phyloP scores from a whole-genome alignment of 2,113 vertebrate species.

The Psilopogon haemacephalus region DNA sequence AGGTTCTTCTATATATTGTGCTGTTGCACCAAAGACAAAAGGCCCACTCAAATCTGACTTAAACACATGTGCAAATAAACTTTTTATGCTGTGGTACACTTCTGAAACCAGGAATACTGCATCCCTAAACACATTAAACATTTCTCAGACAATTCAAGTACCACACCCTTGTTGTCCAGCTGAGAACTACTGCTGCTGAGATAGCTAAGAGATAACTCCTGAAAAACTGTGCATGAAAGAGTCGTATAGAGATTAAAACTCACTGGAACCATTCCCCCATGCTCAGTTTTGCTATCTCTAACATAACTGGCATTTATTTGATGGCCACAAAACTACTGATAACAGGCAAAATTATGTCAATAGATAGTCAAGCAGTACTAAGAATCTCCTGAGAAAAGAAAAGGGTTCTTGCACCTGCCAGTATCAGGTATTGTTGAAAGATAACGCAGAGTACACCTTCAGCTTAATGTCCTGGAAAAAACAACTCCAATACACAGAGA shows the following conservation, averaged over 20 bases:
- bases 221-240: background rate
- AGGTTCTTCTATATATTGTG: background rate
- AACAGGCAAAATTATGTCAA: background rate
- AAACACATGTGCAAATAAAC: background rate
- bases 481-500: background rate
- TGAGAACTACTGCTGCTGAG: background rate
- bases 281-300: background rate
- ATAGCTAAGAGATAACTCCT: background rate
- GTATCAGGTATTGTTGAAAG: background rate
- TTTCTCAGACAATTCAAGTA: background rate
- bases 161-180: background rate
- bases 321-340: background rate
- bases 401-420: background rate
- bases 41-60: background rate
- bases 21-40: no score
- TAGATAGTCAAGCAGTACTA: background rate
- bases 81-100: background rate
- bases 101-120: background rate
- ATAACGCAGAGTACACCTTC: background rate
- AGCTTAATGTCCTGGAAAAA: background rate
- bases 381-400: background rate
- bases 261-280: background rate
- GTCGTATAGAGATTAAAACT: background rate
- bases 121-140: background rate
- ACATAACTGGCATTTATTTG: background rate